Percentiles rank a stretch among this genome's conserved stretches.
phyloP scores from a whole-genome alignment of 2,888 invertebrate species.

The Himalopsyche tibetana region DNA sequence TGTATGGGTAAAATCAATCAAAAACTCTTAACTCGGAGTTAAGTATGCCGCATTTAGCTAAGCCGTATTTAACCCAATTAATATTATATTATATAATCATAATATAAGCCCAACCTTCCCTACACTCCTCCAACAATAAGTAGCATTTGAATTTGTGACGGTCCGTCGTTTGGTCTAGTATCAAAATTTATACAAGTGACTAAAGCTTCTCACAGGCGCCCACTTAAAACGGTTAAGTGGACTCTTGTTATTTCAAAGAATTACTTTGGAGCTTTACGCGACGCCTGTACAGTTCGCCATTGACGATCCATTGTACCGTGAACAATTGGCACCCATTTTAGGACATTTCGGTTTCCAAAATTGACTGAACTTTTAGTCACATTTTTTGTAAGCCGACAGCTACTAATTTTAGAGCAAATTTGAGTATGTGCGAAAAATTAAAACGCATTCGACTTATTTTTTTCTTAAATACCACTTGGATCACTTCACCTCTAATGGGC shows the following conservation, averaged over 20 bases:
- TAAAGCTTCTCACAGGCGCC: constrained; percentile 38
- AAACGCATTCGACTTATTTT: too few species aligned
- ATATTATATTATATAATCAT: background rate
- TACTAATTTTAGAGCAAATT: too few species aligned
- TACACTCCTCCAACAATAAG: background rate
- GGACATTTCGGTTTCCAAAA: background rate
- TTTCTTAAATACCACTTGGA: too few species aligned
- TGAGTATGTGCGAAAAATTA: too few species aligned
- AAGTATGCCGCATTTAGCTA: too few species aligned
- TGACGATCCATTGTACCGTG: constrained; percentile 41
- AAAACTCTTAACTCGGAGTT: too few species aligned
- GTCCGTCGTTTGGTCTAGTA: constrained; percentile 20
- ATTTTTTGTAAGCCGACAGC: too few species aligned
- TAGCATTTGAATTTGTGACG: constrained; percentile 28
- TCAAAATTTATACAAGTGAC: constrained; percentile 52
- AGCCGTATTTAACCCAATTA: too few species aligned
- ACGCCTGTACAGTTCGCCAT: background rate
- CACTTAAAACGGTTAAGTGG: constrained; percentile 51
- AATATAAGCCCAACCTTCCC: background rate
- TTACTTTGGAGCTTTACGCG: constrained; percentile 40
- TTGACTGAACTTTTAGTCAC: too few species aligned
- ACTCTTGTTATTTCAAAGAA: constrained; percentile 54
- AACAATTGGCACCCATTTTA: constrained; percentile 14
- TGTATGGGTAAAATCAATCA: too few species aligned
- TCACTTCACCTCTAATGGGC: too few species aligned